These are phyloP conservation scores for Hylomyscus alleni DNA, from an alignment of 2,797 vertebrate species.

Conservation along the genomic window DNA sequence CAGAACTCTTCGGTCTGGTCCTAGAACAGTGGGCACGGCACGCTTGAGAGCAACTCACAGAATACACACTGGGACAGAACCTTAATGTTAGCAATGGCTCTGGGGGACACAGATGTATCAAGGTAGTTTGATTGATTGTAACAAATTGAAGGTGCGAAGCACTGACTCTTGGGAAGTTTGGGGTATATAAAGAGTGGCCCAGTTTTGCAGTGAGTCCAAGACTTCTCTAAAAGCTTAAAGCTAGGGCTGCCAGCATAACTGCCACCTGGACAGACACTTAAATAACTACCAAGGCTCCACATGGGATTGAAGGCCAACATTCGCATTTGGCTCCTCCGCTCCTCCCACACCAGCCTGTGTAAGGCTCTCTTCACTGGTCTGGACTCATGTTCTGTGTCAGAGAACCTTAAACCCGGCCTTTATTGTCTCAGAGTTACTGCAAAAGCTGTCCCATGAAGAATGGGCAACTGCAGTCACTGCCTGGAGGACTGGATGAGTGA, in stretches of 20 bases:
- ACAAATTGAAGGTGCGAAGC: background rate
- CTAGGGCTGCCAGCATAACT: background rate
- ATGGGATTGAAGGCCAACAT: rapidly evolving
- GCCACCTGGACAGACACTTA: background rate
- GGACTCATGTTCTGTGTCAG: background rate
- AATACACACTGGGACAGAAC: background rate
- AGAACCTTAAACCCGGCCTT: background rate
- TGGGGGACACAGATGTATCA: background rate
- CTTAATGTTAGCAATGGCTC: background rate
- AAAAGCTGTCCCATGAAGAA: background rate
- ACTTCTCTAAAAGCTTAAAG: background rate
- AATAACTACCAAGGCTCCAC: background rate
- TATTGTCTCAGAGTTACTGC: background rate
- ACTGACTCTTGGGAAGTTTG: background rate
- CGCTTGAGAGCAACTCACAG: background rate
- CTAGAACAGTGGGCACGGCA: background rate
- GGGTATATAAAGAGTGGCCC: background rate
- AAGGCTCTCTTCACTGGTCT: background rate
- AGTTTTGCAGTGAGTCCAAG: background rate
- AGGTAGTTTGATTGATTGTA: background rate
- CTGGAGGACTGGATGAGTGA: background rate
- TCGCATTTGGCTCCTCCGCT: background rate
- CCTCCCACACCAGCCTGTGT: background rate
- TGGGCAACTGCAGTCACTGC: background rate
- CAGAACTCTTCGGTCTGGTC: background rate